Evolutionary conservation across 1,140 invertebrate genomes (phyloP).

Genomic region (Procambarus virginalis): DNA sequence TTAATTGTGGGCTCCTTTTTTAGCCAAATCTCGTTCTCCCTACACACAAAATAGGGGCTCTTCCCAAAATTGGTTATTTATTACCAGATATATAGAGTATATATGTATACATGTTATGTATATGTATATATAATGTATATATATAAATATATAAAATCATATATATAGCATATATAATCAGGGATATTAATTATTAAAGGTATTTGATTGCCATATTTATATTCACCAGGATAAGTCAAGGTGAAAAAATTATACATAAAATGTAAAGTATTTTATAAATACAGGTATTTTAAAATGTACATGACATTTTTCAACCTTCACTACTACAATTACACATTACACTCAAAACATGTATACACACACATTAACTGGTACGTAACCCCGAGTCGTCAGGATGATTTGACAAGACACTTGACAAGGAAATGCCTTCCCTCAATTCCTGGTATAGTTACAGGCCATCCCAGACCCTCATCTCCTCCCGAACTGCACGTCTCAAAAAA

Average conservation of each 20-base stretch:
- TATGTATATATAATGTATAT: conserved; percentile 12
- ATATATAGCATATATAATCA: conserved; percentile 62
- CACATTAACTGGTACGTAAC: not conserved
- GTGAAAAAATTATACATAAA: conserved; percentile 53
- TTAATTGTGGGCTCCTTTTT: conserved; percentile 44
- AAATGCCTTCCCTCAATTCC: conserved; percentile 17
- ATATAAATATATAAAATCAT: not conserved
- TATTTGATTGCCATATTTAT: conserved; percentile 49
- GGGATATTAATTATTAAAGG: conserved; percentile 60
- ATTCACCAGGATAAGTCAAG: conserved; percentile 54
- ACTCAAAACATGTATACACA: conserved; percentile 26
- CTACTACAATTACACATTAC: conserved; percentile 41
- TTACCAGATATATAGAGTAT: conserved; percentile 47
- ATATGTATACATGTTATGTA: conserved; percentile 30
- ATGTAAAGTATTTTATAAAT: conserved; percentile 66
- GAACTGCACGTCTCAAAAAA: conserved; percentile 62
- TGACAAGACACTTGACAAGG: conserved; percentile 6
- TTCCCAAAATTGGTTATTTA: conserved; percentile 61
- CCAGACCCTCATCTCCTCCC: conserved; percentile 62
- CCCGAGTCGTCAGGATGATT: not conserved
- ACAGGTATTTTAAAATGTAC: conserved; percentile 39
- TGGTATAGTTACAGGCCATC: conserved; percentile 37
- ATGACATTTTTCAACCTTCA: conserved; percentile 34
- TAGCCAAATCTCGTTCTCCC: conserved; percentile 60
- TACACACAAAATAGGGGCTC: conserved; percentile 26